phyloP scores from a whole-genome alignment of 2,888 invertebrate genomes.

The Thumatha senex region DNA sequence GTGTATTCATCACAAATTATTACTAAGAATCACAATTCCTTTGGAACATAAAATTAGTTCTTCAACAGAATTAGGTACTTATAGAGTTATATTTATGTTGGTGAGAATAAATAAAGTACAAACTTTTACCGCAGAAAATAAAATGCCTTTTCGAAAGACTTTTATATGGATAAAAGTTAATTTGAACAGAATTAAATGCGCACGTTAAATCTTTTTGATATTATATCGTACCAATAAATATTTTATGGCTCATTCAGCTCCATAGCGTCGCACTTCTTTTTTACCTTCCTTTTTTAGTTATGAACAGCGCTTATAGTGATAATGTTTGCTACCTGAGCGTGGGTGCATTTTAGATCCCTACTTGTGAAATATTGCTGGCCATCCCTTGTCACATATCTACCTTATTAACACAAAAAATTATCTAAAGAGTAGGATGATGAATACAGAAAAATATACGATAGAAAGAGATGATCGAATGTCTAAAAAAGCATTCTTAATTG shows the following conservation, averaged over 20 bases:
- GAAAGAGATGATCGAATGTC: slow-evolving; percentile 40
- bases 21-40: no score
- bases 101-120: neutral
- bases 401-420: slow-evolving; percentile 55
- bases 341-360: slow-evolving; percentile 68
- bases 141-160: neutral
- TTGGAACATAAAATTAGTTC: no score
- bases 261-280: slow-evolving; percentile 32
- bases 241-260: slow-evolving; percentile 36
- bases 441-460: slow-evolving; percentile 19
- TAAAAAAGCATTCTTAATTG: slow-evolving; percentile 73
- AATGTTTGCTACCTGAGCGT: slow-evolving; percentile 81
- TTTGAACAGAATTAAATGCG: neutral
- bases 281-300: slow-evolving; percentile 60
- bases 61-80: no score
- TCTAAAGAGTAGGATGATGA: slow-evolving; percentile 45
- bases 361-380: slow-evolving; percentile 76
- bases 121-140: neutral
- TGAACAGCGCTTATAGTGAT: slow-evolving; percentile 75
- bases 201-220: neutral
- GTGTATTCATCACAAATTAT: no score
- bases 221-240: neutral
- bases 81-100: neutral
- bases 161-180: neutral
- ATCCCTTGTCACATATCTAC: slow-evolving; percentile 77